Base-by-base conservation (phyloP, 2,113 vertebrate genomes). In the Neogale vison region DNA sequence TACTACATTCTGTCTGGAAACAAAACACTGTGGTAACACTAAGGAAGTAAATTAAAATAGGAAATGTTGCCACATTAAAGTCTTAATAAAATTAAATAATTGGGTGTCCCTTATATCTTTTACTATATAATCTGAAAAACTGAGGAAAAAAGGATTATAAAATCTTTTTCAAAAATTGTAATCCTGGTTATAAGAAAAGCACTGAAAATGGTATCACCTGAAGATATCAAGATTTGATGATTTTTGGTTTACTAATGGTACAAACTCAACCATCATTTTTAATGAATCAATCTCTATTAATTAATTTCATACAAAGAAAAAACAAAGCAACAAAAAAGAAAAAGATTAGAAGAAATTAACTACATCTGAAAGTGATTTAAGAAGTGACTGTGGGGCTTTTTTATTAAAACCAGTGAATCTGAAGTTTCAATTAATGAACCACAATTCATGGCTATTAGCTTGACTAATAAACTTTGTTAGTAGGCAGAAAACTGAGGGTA, bases 381-480 rank as follows among this genome's bases (percentile, higher is more conserved):
- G 94, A 95, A 85, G 65, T 95, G 13, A 81, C 92, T 95, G 42
- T 83, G 50, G 93, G 93, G 95, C 55, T n/a, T 97, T 98, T 98
- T 98, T 97, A 95, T 97, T 98, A 94, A 98, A 98, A 98, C 80
- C 18, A 61, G 24, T 93, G 88, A 97, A 93, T 96, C 39, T 95
- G 65, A 98, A 97, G 91, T 96, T 98, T 98, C 84, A 98, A 61
- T 97, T 98, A 98, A 97, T 97, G 95, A 98, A 97, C 65, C n/a
- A 89, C 83, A 94, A 72, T 50, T 96, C 91, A 93, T 86, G 80
- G 6, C 12, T 97, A 97, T 98, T 97, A 95, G 42, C 59, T 97
- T 97, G 80, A 98, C 97, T 98, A 98, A 98, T 97, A 98, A 98
- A 98, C 84, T 96, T 94, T 90, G 76, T 96, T 97, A 96, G 36